Evolutionary conservation across 2,113 vertebrate species (phyloP).

Genomic region (Poicephalus meyeri): DNA sequence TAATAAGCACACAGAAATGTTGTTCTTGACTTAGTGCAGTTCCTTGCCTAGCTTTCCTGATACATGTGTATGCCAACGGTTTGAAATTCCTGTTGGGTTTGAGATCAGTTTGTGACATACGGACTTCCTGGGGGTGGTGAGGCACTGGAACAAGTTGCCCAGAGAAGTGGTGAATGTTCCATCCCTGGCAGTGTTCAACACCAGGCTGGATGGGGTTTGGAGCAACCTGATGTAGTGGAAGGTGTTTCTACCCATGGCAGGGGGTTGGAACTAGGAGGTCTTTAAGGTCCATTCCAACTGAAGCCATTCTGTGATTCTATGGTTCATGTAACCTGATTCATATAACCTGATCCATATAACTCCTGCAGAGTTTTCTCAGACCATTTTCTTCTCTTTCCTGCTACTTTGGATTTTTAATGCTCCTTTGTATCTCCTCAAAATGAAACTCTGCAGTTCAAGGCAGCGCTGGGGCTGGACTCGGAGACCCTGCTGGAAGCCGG

Average conservation of each 20-base stretch:
- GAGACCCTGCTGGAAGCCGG: fast-evolving
- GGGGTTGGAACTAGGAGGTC: neutral
- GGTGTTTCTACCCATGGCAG: neutral
- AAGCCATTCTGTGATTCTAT: neutral
- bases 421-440: neutral
- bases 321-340: neutral
- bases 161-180: neutral
- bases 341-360: neutral
- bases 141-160: neutral
- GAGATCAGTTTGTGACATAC: neutral
- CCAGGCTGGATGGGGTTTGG: neutral
- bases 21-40: neutral
- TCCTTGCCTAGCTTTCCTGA: neutral
- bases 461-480: neutral
- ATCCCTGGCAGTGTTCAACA: neutral
- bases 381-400: neutral
- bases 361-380: neutral
- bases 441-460: neutral
- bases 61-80: too few species aligned
- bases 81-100: neutral
- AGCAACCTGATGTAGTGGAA: neutral
- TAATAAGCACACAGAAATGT: neutral
- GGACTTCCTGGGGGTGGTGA: neutral
- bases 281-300: neutral
- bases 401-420: neutral